phyloP scores from a whole-genome alignment of 2,888 invertebrate genomes.

The Cepaea hortensis region DNA sequence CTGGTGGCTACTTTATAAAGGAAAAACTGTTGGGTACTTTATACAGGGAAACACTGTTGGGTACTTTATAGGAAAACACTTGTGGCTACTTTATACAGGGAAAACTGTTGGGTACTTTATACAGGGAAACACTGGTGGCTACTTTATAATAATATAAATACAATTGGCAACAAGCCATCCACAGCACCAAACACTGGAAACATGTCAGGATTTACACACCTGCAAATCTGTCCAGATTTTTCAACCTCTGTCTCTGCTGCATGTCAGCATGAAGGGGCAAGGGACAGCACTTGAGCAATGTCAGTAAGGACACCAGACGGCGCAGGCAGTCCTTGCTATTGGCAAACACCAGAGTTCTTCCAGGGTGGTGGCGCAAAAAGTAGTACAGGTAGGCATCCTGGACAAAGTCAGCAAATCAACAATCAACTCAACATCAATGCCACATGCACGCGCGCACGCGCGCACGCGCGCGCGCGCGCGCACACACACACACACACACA shows the following conservation, averaged over 20 bases:
- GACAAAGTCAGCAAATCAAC: background rate
- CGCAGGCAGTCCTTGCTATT: conserved; percentile 91
- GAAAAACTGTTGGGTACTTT: too few species aligned
- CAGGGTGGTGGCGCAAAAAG: conserved; percentile 88
- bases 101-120: background rate
- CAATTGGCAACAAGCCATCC: background rate
- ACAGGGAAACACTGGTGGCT: too few species aligned
- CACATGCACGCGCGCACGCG: too few species aligned
- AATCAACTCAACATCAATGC: background rate
- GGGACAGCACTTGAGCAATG: conserved; percentile 72
- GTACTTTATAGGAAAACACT: too few species aligned
- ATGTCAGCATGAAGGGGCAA: conserved; percentile 83
- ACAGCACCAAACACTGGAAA: background rate
- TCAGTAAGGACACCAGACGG: conserved; percentile 80
- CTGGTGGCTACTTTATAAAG: too few species aligned
- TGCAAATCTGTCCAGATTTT: conserved; percentile 89
- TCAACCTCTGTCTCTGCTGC: conserved; percentile 94
- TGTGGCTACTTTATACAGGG: too few species aligned
- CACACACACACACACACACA: too few species aligned
- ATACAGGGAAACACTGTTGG: too few species aligned
- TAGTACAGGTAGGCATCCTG: conserved; percentile 95
- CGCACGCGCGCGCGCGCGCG: too few species aligned
- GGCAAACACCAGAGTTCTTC: conserved; percentile 91
- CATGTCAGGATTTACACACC: conserved; percentile 62
- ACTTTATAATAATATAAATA: too few species aligned